A percentile compares a stretch with the other conserved stretches of the same genome.
Conservation (phyloP, 2,888 invertebrate species). For the Ochropleura leucogaster region DNA sequence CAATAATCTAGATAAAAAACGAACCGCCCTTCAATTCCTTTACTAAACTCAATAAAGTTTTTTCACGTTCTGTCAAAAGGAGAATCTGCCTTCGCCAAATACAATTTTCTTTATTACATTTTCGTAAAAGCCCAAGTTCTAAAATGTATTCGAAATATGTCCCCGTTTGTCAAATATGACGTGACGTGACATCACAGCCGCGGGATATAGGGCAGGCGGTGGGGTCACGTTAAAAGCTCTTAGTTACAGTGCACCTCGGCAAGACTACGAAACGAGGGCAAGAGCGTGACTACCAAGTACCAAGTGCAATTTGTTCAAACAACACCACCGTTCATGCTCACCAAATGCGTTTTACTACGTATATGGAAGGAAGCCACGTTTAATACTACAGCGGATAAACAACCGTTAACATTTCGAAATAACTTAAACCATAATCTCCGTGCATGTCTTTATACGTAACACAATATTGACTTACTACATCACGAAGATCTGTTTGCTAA, state of each 20-base stretch:
- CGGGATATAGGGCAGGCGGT: constrained; percentile 80
- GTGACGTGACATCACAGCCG: constrained; percentile 74
- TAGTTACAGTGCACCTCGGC: constrained; percentile 77
- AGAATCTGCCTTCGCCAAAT: constrained; percentile 43
- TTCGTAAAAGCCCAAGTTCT: constrained; percentile 34
- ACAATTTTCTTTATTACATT: constrained; percentile 51
- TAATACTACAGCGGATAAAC: constrained; percentile 30
- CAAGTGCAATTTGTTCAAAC: constrained; percentile 63
- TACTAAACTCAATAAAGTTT: constrained; percentile 44
- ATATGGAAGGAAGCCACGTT: constrained; percentile 33
- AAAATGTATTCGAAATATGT: constrained; percentile 45
- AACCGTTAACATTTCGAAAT: constrained; percentile 46
- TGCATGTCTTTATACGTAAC: constrained; percentile 41
- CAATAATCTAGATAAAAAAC: constrained; percentile 25
- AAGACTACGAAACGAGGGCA: constrained; percentile 80
- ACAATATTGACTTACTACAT: constrained; percentile 52
- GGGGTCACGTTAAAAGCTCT: constrained; percentile 87
- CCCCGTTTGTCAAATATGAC: constrained; percentile 68
- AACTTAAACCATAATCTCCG: constrained; percentile 44
- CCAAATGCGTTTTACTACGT: constrained; percentile 40
- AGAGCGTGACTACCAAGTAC: constrained; percentile 72
- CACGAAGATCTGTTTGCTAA: constrained; percentile 46
- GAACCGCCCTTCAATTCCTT: constrained; percentile 23
- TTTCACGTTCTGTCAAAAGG: constrained; percentile 30
- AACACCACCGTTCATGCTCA: constrained; percentile 55